Evolutionary conservation across 2,888 invertebrate species (phyloP).

Genomic region (Watsonalla binaria): DNA sequence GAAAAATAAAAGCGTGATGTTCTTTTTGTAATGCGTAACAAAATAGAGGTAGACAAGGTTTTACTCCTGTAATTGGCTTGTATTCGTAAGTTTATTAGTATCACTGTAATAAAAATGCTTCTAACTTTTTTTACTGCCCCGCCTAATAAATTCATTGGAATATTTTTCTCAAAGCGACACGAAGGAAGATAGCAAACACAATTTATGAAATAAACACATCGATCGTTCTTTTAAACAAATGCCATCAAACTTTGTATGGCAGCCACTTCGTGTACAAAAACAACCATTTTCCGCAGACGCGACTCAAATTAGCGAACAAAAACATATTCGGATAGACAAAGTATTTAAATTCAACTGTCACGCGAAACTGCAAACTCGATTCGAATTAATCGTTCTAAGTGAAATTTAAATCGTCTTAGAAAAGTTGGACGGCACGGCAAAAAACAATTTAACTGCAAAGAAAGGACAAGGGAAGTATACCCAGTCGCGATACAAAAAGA

Average conservation of each 20-base stretch:
- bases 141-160: too few relatives aligned
- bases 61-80: too few relatives aligned
- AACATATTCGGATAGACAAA: slow-evolving; percentile 6
- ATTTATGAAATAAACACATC: not conserved
- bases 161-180: too few relatives aligned
- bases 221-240: not conserved
- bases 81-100: too few relatives aligned
- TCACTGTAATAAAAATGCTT: too few relatives aligned
- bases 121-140: too few relatives aligned
- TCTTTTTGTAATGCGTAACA: too few relatives aligned
- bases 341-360: slow-evolving; percentile 40
- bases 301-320: slow-evolving; percentile 8
- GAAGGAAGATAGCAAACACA: not conserved
- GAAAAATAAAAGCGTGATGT: too few relatives aligned
- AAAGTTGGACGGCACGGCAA: slow-evolving; percentile 42
- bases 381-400: slow-evolving; percentile 52
- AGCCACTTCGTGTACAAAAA: not conserved
- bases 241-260: slow-evolving; percentile 1
- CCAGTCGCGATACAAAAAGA: slow-evolving; percentile 62
- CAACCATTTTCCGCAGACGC: slow-evolving; percentile 1
- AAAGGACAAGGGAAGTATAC: slow-evolving; percentile 44
- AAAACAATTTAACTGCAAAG: slow-evolving; percentile 39
- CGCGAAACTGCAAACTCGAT: slow-evolving; percentile 38
- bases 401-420: slow-evolving; percentile 52
- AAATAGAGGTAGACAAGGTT: too few relatives aligned